Evolutionary conservation across 2,797 vertebrate species (phyloP).

Genomic region (Pyrocephalus nanus): DNA sequence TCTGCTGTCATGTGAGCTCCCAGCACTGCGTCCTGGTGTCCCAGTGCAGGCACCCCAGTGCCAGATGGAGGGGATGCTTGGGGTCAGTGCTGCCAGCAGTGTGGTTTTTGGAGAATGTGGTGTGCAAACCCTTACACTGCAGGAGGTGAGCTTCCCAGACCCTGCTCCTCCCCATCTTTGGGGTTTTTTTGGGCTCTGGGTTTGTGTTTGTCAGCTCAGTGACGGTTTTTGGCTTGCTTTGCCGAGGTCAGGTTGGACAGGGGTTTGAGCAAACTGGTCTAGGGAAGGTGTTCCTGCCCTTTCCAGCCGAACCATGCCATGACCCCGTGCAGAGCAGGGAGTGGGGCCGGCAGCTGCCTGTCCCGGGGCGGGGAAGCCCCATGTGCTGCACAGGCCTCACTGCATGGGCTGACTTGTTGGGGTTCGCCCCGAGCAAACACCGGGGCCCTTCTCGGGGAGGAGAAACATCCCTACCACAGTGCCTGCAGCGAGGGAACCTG

Average conservation of each 20-base stretch:
- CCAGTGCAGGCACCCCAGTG: fast-evolving
- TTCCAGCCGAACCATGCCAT: too few species aligned
- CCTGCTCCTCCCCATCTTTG: background rate
- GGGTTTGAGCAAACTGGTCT: too few species aligned
- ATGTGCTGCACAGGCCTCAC: background rate
- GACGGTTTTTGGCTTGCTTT: background rate
- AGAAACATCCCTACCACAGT: background rate
- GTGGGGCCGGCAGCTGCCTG: background rate
- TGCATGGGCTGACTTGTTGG: constrained; percentile 39
- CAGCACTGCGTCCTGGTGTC: fast-evolving
- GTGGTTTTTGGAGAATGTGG: background rate
- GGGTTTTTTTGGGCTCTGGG: background rate
- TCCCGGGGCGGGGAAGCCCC: background rate
- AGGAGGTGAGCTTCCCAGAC: fast-evolving
- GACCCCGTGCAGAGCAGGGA: background rate
- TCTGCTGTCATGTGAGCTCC: fast-evolving
- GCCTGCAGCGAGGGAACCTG: background rate
- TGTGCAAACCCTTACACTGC: fast-evolving
- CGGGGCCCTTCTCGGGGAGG: background rate
- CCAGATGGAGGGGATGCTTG: fast-evolving
- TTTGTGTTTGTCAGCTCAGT: background rate
- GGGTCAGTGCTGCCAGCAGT: fast-evolving
- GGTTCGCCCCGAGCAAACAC: background rate
- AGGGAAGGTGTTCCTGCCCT: background rate
- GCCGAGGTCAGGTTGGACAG: fast-evolving